A percentile compares a stretch with the other conserved stretches of the same genome.
phyloP scores from a whole-genome alignment of 1,140 invertebrate genomes.

The Delia radicum region DNA sequence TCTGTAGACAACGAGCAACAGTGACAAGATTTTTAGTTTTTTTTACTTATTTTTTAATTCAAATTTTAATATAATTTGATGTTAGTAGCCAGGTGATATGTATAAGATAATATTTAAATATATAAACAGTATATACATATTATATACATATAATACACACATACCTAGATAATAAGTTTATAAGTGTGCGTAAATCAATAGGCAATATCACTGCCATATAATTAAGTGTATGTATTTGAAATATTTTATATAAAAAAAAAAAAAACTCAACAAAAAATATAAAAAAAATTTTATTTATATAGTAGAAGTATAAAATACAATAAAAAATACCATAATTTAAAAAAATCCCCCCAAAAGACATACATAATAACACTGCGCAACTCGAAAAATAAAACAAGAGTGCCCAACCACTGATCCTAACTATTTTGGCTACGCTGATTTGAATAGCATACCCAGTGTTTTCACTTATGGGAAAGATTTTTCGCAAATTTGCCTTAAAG shows the following conservation, averaged over 20 bases:
- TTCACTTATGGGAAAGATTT: no score
- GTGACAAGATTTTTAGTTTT: constrained; percentile 9
- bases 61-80: not conserved
- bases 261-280: not conserved
- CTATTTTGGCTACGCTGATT: no score
- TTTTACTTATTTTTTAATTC: not conserved
- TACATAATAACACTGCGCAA: no score
- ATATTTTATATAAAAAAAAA: not conserved
- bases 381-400: no score
- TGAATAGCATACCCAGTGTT: no score
- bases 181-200: constrained; percentile 2
- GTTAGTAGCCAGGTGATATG: not conserved
- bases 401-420: no score
- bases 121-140: not conserved
- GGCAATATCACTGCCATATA: constrained; percentile 21
- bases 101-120: not conserved
- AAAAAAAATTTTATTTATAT: not conserved
- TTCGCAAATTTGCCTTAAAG: no score
- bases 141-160: not conserved
- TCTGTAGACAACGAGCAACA: constrained; percentile 6
- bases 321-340: no score
- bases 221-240: no score
- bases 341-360: no score
- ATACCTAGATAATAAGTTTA: not conserved
- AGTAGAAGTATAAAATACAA: not conserved